Base-by-base conservation (phyloP, 2,888 invertebrate genomes). In the Dicyrtoma fusca region DNA sequence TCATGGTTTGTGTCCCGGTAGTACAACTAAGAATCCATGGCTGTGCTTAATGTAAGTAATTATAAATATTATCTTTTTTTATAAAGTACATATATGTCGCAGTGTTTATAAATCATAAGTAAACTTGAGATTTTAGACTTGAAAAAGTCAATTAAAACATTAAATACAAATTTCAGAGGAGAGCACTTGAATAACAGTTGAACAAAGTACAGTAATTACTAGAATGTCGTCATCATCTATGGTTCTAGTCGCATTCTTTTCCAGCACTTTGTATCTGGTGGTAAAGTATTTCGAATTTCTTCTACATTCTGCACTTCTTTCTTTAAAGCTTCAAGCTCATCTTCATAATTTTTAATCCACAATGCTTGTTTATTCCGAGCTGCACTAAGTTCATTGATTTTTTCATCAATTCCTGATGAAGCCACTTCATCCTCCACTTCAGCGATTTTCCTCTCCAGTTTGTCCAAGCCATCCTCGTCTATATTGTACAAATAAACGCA, bases 291-390 rank as follows among this genome's bases (percentile, higher is more conserved):
- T 1, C 90, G 86, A 80, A 97, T 95, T 66, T 89, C 88, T 81
- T 90, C 89, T 65, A 96, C 89, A 82, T 94, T 95, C 8, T 88
- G 87, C 2, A 96, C 95, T 83, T 96, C 94, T 1, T 85, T 85
- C 76, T 87, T 85, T 13, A 95, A 86, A 72, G 88, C 85, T 57
- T 85, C 86, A 61, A 94, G 87, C 82, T 94, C 92, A 14, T 89
- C 89, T 82, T 91, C 89, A 81, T 78, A 80, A 19, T 72, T 77
- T 69, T 79, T 78, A 10, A 80, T 75, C 80, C 80, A 80, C 11
- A 72, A 63, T 3, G 76, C 88, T 83, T 91, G 91, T 45, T 87
- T 85, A 74, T 88, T 88, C 80, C 88, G 87, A 21, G 92, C 90
- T 73, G 89, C 89, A 21, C 90, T 89, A 74, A 95, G 85, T 13